These are phyloP conservation scores for Drosophila willistoni DNA, from an alignment of 1,140 invertebrate species.

Conservation along the genomic window DNA sequence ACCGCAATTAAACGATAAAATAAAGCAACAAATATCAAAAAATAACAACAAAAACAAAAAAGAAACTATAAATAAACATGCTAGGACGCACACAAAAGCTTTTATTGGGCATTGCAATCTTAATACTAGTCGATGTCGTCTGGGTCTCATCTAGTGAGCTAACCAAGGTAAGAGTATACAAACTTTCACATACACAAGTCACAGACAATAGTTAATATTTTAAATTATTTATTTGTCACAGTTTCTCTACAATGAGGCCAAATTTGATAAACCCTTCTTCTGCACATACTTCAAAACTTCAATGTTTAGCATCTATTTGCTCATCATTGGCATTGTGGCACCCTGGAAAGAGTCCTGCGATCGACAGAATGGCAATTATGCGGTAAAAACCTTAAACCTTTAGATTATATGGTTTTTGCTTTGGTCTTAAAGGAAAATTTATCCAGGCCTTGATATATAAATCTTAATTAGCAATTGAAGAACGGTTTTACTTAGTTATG, in stretches of 20 bases:
- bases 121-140: conserved; percentile 92
- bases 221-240: conserved; percentile 82
- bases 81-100: conserved; percentile 87
- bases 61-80: conserved; percentile 43
- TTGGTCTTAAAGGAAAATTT: too few relatives aligned
- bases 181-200: too few relatives aligned
- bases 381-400: conserved; percentile 82
- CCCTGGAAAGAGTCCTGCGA: conserved; percentile 92
- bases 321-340: conserved; percentile 91
- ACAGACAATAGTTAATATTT: neutral
- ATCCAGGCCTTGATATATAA: too few relatives aligned
- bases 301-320: conserved; percentile 93
- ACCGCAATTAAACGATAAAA: neutral
- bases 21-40: conserved; percentile 1
- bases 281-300: conserved; percentile 94
- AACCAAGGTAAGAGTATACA: conserved; percentile 87
- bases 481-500: too few relatives aligned
- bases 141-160: conserved; percentile 94
- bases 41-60: conserved; percentile 9
- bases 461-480: too few relatives aligned
- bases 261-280: conserved; percentile 94
- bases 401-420: too few relatives aligned
- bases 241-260: conserved; percentile 92
- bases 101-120: conserved; percentile 89
- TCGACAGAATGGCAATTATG: conserved; percentile 86